Evolutionary conservation across 2,113 vertebrate species (phyloP).

Genomic region (Danionella cerebrum): DNA sequence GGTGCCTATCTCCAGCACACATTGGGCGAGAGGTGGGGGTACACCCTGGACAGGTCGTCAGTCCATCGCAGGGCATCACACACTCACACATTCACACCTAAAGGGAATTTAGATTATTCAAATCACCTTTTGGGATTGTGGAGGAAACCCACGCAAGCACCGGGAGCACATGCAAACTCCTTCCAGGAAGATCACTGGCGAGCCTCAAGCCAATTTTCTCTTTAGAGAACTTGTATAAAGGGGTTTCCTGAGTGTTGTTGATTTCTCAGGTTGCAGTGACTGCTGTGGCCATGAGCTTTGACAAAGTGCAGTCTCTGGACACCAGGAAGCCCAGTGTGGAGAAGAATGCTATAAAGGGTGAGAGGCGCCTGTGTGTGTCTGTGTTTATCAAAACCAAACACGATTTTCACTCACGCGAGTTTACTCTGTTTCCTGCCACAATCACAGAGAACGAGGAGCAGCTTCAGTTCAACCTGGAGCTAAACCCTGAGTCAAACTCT

Average conservation of each 20-base stretch:
- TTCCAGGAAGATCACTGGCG: no score
- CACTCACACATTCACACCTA: no score
- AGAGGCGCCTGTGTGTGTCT: slow-evolving; percentile 22
- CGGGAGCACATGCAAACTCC: no score
- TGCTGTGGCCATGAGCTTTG: slow-evolving; percentile 92
- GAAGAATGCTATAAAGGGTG: slow-evolving; percentile 80
- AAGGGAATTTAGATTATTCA: no score
- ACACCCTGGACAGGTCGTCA: no score
- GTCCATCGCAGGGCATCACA: no score
- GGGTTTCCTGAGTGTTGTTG: not conserved
- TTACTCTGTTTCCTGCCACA: slow-evolving; percentile 51
- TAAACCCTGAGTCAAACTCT: slow-evolving; percentile 76
- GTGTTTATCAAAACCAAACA: not conserved
- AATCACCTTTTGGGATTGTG: no score
- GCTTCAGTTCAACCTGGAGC: slow-evolving; percentile 89
- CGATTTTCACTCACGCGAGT: slow-evolving; percentile 18
- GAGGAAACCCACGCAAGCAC: no score
- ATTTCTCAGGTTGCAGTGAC: slow-evolving; percentile 85
- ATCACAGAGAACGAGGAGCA: slow-evolving; percentile 86
- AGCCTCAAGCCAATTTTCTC: no score
- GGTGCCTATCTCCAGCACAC: no score
- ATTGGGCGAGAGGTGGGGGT: no score
- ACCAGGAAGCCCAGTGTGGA: slow-evolving; percentile 62
- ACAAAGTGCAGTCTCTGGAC: slow-evolving; percentile 83
- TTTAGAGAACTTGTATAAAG: no score